Percentiles rank a stretch among this genome's conserved stretches.
Evolutionary conservation across 35 echinoderm and acorn worm species (phyloP).

Genomic region (Amphiura filiformis): DNA sequence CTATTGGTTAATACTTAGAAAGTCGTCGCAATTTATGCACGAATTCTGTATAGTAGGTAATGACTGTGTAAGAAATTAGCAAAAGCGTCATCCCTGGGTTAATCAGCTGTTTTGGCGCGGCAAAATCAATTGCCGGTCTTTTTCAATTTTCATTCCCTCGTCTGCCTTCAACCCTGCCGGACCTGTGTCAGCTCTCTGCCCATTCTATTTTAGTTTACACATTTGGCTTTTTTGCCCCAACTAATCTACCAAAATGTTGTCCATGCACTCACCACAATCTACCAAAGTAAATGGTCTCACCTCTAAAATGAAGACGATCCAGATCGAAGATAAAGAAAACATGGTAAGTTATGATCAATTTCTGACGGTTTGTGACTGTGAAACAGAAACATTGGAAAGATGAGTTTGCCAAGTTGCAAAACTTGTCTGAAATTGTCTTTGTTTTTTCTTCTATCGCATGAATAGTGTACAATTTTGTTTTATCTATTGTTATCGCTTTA

Average conservation of each 20-base stretch:
- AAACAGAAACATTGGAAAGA: no score
- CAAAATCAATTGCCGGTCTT: no score
- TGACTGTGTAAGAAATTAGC: no score
- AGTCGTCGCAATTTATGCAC: no score
- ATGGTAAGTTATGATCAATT: conserved; percentile 71
- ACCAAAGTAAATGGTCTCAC: conserved; percentile 74
- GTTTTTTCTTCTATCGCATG: neutral
- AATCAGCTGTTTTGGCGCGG: no score
- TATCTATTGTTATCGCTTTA: no score
- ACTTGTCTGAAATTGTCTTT: neutral
- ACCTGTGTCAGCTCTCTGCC: neutral
- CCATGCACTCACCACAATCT: conserved; percentile 74
- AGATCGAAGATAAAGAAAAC: conserved; percentile 80
- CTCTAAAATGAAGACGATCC: conserved; percentile 34
- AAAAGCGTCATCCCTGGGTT: no score
- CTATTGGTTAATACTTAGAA: no score
- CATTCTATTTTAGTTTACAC: neutral
- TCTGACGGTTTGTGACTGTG: no score
- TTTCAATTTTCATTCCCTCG: neutral
- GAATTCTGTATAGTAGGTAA: no score
- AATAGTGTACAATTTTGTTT: neutral
- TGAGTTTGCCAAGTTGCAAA: no score
- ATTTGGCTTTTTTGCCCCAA: neutral
- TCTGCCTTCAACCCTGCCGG: neutral
- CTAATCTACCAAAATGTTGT: conserved; percentile 55